phyloP scores from a whole-genome alignment of 2,888 invertebrate genomes.

The Norana najaformis region DNA sequence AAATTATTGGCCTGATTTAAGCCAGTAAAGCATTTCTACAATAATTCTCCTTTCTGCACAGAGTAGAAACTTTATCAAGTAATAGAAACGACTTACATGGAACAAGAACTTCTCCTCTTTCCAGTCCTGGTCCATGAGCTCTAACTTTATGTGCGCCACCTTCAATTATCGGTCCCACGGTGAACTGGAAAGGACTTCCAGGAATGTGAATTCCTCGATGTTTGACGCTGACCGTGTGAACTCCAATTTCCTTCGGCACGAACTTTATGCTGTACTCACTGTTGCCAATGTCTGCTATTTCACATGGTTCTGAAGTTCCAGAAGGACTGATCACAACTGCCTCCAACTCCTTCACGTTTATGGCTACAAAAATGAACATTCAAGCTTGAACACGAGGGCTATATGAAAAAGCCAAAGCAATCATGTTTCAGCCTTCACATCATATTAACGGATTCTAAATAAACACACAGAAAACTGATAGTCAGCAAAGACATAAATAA shows the following conservation, averaged over 20 bases:
- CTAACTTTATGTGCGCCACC: slow-evolving; percentile 93
- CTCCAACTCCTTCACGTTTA: slow-evolving; percentile 87
- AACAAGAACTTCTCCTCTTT: slow-evolving; percentile 83
- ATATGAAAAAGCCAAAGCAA: background rate
- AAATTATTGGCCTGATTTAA: background rate
- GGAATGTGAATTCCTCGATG: slow-evolving; percentile 96
- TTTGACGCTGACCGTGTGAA: slow-evolving; percentile 92
- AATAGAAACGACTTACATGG: slow-evolving; percentile 71
- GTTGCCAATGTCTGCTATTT: slow-evolving; percentile 68
- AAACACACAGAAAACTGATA: background rate
- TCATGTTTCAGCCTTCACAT: background rate
- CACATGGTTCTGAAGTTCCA: slow-evolving; percentile 89
- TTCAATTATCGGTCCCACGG: slow-evolving; percentile 91
- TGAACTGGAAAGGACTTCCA: slow-evolving; percentile 97
- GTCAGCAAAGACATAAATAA: background rate
- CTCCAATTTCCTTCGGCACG: slow-evolving; percentile 79
- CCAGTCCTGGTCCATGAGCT: slow-evolving; percentile 91
- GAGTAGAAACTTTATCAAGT: no score
- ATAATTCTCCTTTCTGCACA: background rate
- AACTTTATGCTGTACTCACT: slow-evolving; percentile 60
- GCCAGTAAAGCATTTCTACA: background rate
- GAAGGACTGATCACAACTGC: slow-evolving; percentile 91
- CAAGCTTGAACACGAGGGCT: background rate
- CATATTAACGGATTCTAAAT: no score
- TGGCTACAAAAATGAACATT: slow-evolving; percentile 69